Percentiles rank a stretch among this genome's conserved stretches.
These are phyloP conservation scores for Phortica variegata DNA, from an alignment of 1,140 invertebrate genomes.

Conservation along the genomic window DNA sequence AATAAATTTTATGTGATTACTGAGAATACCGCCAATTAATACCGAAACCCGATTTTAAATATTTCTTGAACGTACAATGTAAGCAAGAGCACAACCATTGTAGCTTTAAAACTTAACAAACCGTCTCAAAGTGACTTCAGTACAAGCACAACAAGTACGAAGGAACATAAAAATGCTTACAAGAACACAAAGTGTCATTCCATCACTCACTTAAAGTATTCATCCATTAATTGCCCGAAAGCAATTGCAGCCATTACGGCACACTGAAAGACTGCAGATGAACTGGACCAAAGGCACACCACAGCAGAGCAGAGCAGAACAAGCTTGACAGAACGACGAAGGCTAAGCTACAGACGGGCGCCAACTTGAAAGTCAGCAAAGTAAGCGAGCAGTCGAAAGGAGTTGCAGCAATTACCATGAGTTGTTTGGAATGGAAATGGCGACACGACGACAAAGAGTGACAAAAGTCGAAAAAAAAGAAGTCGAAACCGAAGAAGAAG, in stretches of 20 bases:
- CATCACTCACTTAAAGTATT: conserved; percentile 57
- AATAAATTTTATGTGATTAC: too few relatives aligned
- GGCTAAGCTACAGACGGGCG: conserved; percentile 10
- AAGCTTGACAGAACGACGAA: conserved; percentile 12
- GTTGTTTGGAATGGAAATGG: too few relatives aligned
- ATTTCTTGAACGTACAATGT: too few relatives aligned
- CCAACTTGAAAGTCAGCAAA: conserved; percentile 44
- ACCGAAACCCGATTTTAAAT: too few relatives aligned
- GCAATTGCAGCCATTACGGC: conserved; percentile 28
- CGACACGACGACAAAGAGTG: too few relatives aligned
- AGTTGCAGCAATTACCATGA: conserved; percentile 50
- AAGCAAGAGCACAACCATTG: too few relatives aligned
- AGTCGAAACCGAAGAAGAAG: too few relatives aligned
- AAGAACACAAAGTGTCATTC: conserved; percentile 56
- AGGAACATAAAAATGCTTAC: conserved; percentile 50
- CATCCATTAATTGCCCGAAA: conserved; percentile 57
- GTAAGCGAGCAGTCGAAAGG: conserved; percentile 5
- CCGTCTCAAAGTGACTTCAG: too few relatives aligned
- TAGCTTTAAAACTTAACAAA: too few relatives aligned
- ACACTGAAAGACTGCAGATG: background rate
- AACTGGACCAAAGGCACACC: background rate
- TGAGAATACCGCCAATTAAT: too few relatives aligned
- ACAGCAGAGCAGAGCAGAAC: conserved; percentile 17
- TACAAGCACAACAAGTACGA: too few relatives aligned
- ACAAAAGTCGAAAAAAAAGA: too few relatives aligned